phyloP scores from a whole-genome alignment of 1,140 invertebrate genomes.

The Atta colombica region DNA sequence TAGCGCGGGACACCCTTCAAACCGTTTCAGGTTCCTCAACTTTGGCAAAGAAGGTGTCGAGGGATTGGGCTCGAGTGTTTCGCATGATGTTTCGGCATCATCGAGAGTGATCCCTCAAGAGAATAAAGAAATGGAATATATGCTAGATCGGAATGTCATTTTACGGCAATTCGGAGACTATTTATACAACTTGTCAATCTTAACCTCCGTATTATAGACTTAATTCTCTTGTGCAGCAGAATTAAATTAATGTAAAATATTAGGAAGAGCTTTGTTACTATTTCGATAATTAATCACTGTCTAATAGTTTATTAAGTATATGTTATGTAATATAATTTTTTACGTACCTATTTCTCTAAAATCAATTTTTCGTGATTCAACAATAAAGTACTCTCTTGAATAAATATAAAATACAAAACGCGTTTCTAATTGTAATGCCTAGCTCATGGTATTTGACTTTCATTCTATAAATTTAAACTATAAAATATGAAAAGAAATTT shows the following conservation, averaged over 20 bases:
- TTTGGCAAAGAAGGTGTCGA: slow-evolving; percentile 77
- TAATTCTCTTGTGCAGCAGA: neutral
- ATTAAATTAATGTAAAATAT: neutral
- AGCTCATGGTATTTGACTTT: neutral
- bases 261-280: too few species aligned
- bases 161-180: neutral
- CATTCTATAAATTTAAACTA: neutral
- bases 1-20: slow-evolving; percentile 62
- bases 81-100: slow-evolving; percentile 65
- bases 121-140: slow-evolving; percentile 59
- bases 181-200: neutral
- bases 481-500: neutral
- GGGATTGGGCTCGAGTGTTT: slow-evolving; percentile 81
- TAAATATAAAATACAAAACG: neutral
- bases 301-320: neutral
- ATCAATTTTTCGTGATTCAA: neutral
- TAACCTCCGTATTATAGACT: neutral
- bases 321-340: neutral
- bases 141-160: slow-evolving; percentile 8
- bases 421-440: neutral
- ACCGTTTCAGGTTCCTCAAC: slow-evolving; percentile 69
- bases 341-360: neutral
- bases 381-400: neutral
- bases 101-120: slow-evolving; percentile 66
- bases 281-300: neutral